A percentile compares a stretch with the other conserved stretches of the same genome.
Conservation (phyloP, 2,113 vertebrate genomes). For the Isichthys henryi region DNA sequence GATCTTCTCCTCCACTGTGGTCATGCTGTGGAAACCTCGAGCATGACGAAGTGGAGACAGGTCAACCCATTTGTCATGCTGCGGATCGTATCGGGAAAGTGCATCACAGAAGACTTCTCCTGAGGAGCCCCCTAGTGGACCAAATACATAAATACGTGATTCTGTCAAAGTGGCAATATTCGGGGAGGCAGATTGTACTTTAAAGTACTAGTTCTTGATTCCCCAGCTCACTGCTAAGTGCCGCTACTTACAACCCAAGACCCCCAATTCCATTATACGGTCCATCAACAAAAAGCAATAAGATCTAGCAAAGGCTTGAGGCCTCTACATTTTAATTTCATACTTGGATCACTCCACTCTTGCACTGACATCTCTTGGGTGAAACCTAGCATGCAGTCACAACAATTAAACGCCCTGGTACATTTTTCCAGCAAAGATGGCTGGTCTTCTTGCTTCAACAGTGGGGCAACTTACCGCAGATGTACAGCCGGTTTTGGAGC, state of each 20-base stretch:
- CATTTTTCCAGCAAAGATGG: background rate
- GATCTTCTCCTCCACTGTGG: background rate
- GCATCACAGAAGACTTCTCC: constrained; percentile 23
- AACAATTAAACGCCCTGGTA: background rate
- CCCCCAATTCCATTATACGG: background rate
- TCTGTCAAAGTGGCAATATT: background rate
- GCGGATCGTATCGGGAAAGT: background rate
- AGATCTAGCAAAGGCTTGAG: background rate
- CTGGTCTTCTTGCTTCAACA: background rate
- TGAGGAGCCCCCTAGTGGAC: constrained; percentile 20
- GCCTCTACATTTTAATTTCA: constrained; percentile 4
- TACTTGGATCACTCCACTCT: background rate
- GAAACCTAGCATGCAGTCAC: background rate
- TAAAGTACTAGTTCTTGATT: background rate
- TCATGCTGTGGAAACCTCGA: constrained; percentile 28
- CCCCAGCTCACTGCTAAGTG: background rate
- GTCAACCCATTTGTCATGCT: constrained; percentile 14
- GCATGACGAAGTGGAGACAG: constrained; percentile 6
- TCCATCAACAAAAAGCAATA: background rate
- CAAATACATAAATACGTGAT: background rate
- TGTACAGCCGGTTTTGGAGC: constrained; percentile 14
- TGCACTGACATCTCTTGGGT: background rate
- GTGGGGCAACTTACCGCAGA: constrained; percentile 9
- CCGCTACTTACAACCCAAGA: background rate
- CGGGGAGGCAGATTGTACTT: background rate